Evolutionary conservation across 2,113 vertebrate genomes (phyloP).

Genomic region (Dromaius novaehollandiae): DNA sequence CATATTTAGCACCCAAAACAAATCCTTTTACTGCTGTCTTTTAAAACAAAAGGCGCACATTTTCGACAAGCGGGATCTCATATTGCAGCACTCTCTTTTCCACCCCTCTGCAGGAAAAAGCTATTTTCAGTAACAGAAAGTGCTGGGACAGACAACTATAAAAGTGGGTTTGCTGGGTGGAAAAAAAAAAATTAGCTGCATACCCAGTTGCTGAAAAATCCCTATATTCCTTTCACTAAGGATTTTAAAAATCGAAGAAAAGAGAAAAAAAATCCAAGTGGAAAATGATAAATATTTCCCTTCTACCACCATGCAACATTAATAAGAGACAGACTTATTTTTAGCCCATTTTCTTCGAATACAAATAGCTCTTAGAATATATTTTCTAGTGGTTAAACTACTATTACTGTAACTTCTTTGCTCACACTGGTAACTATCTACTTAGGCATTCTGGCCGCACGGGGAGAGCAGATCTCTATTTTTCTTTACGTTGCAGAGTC

Average conservation of each 20-base stretch:
- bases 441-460: slow-evolving; percentile 20
- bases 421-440: slow-evolving; percentile 12
- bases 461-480: slow-evolving; percentile 9
- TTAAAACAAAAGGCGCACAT: slow-evolving; percentile 38
- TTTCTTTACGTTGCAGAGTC: background rate
- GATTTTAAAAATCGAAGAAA: background rate
- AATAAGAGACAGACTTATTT: background rate
- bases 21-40: slow-evolving; percentile 48
- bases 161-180: background rate
- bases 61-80: background rate
- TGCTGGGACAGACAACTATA: background rate
- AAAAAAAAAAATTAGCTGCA: background rate
- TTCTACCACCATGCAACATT: background rate
- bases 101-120: background rate
- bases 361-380: background rate
- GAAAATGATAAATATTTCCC: background rate
- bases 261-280: fast-evolving
- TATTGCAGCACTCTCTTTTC: background rate
- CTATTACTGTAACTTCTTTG: background rate
- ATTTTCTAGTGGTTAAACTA: background rate
- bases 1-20: slow-evolving; percentile 52
- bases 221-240: fast-evolving
- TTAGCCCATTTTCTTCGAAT: background rate
- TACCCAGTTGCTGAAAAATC: background rate
- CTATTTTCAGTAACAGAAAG: background rate